Evolutionary conservation across 1,140 invertebrate genomes (phyloP).

Genomic region (Scaptomyza graminum): DNA sequence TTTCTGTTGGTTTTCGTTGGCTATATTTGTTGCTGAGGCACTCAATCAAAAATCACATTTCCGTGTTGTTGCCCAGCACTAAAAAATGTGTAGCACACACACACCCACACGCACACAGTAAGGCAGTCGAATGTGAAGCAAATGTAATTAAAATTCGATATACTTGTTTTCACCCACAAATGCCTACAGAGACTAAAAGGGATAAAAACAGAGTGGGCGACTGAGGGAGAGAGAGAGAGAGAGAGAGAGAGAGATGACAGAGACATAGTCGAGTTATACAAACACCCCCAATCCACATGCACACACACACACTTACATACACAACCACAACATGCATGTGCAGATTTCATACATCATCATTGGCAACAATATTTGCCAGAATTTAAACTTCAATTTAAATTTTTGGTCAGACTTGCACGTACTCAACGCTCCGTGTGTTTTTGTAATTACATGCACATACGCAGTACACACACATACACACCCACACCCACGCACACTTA

Average conservation of each 20-base stretch:
- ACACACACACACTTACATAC: slow-evolving; percentile 6
- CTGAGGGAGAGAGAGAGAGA: not conserved
- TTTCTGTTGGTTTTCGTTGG: slow-evolving; percentile 20
- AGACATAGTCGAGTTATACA: slow-evolving; percentile 40
- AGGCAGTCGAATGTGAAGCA: slow-evolving; percentile 59
- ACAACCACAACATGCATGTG: slow-evolving; percentile 11
- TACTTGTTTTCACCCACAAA: slow-evolving; percentile 78
- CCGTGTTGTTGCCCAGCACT: slow-evolving; percentile 52
- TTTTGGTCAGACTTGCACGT: slow-evolving; percentile 83
- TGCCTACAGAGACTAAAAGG: slow-evolving; percentile 50
- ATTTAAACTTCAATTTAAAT: slow-evolving; percentile 83
- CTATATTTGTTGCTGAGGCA: slow-evolving; percentile 38
- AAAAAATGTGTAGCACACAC: slow-evolving; percentile 44
- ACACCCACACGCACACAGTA: slow-evolving; percentile 12
- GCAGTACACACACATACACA: slow-evolving; percentile 35
- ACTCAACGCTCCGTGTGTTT: slow-evolving; percentile 71
- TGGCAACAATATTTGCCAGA: slow-evolving; percentile 72
- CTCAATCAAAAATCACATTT: slow-evolving; percentile 81
- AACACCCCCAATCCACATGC: slow-evolving; percentile 33
- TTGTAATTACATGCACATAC: slow-evolving; percentile 75
- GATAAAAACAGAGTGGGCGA: not conserved
- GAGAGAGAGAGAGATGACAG: not conserved
- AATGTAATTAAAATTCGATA: slow-evolving; percentile 83
- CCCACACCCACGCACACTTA: slow-evolving; percentile 6
- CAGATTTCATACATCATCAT: slow-evolving; percentile 63